phyloP scores from a whole-genome alignment of 2,797 vertebrate species.

The Lacerta agilis region DNA sequence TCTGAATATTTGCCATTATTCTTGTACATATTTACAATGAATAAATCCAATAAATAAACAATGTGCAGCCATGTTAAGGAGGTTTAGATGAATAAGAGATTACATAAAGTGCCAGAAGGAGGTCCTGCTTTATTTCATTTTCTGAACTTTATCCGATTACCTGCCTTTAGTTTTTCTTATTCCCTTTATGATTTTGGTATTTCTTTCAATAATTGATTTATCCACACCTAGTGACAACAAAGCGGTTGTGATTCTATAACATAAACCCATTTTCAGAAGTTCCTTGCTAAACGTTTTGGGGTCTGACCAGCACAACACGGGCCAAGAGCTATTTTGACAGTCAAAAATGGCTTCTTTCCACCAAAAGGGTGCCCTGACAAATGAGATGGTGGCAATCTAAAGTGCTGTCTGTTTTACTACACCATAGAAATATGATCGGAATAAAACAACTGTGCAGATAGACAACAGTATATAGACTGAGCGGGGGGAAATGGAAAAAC shows the following conservation, averaged over 20 bases:
- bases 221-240: not conserved
- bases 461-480: not conserved
- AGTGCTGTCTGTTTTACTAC: not conserved
- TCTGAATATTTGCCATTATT: too few relatives aligned
- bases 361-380: not conserved
- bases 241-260: not conserved
- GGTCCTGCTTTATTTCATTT: too few relatives aligned
- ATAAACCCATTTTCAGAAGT: constrained; percentile 32
- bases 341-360: too few relatives aligned
- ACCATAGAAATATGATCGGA: not conserved
- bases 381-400: not conserved
- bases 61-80: too few relatives aligned
- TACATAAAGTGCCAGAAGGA: too few relatives aligned
- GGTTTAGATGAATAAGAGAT: too few relatives aligned
- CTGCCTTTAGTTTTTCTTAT: not conserved
- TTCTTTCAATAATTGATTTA: not conserved
- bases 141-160: not conserved
- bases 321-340: not conserved
- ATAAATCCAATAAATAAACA: too few relatives aligned
- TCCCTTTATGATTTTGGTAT: not conserved
- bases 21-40: too few relatives aligned
- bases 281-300: not conserved
- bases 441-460: not conserved
- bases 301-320: not conserved
- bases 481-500: too few relatives aligned